Conservation (phyloP, 2,888 invertebrate genomes). For the Andrena haemorrhoa region DNA sequence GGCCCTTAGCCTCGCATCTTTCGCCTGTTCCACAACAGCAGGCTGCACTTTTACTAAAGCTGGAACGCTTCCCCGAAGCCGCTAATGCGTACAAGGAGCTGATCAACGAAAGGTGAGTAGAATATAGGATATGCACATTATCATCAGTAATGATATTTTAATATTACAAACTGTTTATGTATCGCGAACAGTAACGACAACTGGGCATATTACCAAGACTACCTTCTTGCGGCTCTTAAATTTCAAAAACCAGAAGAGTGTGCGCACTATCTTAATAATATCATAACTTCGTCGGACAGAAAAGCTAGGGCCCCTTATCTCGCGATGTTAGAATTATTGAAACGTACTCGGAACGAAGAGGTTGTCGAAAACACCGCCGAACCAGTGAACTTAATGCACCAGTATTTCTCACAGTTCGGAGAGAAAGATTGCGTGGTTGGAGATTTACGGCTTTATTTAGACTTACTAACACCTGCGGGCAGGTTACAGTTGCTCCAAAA, state of each 20-base stretch:
- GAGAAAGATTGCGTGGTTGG: slow-evolving; percentile 94
- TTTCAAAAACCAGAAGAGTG: slow-evolving; percentile 81
- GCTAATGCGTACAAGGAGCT: slow-evolving; percentile 91
- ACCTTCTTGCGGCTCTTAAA: slow-evolving; percentile 83
- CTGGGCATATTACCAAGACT: slow-evolving; percentile 85
- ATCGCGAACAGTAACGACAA: slow-evolving; percentile 83
- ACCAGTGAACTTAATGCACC: slow-evolving; percentile 89
- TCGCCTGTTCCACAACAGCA: slow-evolving; percentile 87
- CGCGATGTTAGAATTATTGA: slow-evolving; percentile 91
- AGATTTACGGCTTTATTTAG: slow-evolving; percentile 92
- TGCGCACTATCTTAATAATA: slow-evolving; percentile 82
- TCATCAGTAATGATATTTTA: slow-evolving; percentile 2
- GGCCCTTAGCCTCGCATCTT: slow-evolving; percentile 86
- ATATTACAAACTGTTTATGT: slow-evolving; percentile 24
- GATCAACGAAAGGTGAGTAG: slow-evolving; percentile 89
- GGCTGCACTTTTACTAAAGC: slow-evolving; percentile 90
- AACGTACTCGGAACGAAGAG: slow-evolving; percentile 85
- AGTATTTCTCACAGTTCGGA: slow-evolving; percentile 93
- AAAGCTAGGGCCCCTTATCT: slow-evolving; percentile 92
- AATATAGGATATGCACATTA: slow-evolving; percentile 77
- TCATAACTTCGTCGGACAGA: slow-evolving; percentile 74
- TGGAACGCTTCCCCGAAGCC: slow-evolving; percentile 91
- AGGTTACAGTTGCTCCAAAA: slow-evolving; percentile 86
- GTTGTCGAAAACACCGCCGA: slow-evolving; percentile 79
- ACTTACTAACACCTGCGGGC: slow-evolving; percentile 88